These are phyloP conservation scores for Chondrosia reniformis DNA, from an alignment of 37 sponge, comb jelly and placozoan species.

Conservation along the genomic window DNA sequence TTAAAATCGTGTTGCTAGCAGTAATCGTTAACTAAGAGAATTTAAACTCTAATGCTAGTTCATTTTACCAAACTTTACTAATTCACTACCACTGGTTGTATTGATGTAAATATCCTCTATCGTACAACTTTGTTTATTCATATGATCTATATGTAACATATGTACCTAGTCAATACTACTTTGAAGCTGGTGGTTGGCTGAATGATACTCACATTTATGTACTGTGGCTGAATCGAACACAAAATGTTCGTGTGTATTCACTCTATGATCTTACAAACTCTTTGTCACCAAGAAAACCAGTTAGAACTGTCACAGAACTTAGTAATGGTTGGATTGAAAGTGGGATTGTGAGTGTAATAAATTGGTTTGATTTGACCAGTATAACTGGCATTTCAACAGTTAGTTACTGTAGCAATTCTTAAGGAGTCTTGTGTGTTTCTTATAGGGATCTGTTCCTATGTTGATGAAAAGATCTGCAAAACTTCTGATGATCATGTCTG, in stretches of 20 bases:
- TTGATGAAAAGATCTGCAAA: not conserved
- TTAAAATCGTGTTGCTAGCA: no score
- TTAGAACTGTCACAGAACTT: not conserved
- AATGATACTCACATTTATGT: slow-evolving; percentile 17
- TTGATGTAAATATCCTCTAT: not conserved
- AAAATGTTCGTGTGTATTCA: slow-evolving; percentile 15
- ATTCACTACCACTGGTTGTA: not conserved
- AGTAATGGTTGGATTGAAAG: not conserved
- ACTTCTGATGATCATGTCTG: not conserved
- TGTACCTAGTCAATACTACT: slow-evolving; percentile 30
- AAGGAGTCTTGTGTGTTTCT: not conserved
- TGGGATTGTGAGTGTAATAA: not conserved
- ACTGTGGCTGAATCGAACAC: slow-evolving; percentile 54
- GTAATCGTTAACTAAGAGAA: no score
- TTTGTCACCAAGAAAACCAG: not conserved
- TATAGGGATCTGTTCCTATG: not conserved
- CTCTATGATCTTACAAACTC: not conserved
- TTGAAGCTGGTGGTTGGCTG: slow-evolving; percentile 52
- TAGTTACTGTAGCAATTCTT: no score
- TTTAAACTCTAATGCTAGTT: no score
- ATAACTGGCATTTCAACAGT: no score
- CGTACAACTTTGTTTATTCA: not conserved
- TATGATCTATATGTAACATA: not conserved
- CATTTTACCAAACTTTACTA: not conserved
- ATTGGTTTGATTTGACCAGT: no score